Evolutionary conservation across 2,797 vertebrate species (phyloP), one percentile per base, ranked within the genome.

Genomic region (Hyperoplus immaculatus): DNA sequence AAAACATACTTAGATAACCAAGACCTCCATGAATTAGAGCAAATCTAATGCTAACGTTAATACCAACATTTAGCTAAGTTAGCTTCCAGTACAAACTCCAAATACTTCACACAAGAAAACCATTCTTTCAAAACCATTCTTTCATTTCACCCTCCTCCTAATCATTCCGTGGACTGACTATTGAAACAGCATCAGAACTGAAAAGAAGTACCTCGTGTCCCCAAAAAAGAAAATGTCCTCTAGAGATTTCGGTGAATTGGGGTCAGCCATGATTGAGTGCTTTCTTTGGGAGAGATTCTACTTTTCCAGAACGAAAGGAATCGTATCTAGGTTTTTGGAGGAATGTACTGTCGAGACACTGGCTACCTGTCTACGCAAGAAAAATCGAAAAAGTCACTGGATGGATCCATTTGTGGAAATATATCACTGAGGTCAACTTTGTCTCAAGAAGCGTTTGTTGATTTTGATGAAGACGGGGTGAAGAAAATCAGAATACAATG

Each of bases 151-250:
- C 65, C 38, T 66, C 72, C 84, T 72, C 68, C 18, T 18, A 36
- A 53, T 21, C 66, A 46, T 36, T 70, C 64, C 14, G 60, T 36
- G 72, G 76, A 81, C 75, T 39, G 63, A 80, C 63, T 18, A 18
- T 55, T 29, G 57, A 61, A 39, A 29, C 41, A 72, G 41, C 45
- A 42, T 69, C 68, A 63, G 29, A 50, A 62, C 69, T 67, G 78
- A 90, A 82, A 82, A 89, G 90, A 93, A 93, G 92, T 92, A 88
- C 85, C 72, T 85, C 67, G 55, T 82, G 84, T 81, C 73, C 68
- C 80, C 29, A 29, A 29, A 29, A 29, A 29, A 29, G 29, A 78
- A 86, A 89, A 87, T 83, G 78, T 91, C 81, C 81, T 71, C 63
- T 29, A 70, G 66, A 81, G 72, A 81, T 75, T 29, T 78, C 5